Evolutionary conservation across 1,140 invertebrate genomes (phyloP), one percentile per base, ranked within the genome.

Genomic region (Zaprionus africanus): DNA sequence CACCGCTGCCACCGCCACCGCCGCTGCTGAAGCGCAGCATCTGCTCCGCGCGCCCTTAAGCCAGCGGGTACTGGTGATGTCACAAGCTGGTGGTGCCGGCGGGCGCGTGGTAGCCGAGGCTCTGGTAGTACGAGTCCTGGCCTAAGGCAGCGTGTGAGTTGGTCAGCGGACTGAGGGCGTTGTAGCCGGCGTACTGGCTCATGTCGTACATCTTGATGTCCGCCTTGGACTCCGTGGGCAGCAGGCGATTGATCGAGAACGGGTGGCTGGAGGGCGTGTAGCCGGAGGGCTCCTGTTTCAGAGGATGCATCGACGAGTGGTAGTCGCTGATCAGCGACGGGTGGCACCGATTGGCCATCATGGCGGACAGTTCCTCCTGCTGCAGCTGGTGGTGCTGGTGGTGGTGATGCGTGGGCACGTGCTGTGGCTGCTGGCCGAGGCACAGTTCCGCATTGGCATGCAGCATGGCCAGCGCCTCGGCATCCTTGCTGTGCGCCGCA

Each of bases 231-330:
- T 97, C 97, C 53, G 96, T 96, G 11, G 97, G 97, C 82, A 98
- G 93, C 87, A 99, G 95, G 91, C 98, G 96, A 77, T 97, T 98
- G 84, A 99, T 99, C 92, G 97, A 98, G 93, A 99, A 99, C 1
- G 98, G 98, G 93, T 98, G 97, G 91, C 95, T 96, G 65, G 96
- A 96, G 9, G 96, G 95, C 34, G 96, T 96, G 81, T 96, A 97
- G 64, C 94, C 94, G n/a, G 95, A 95, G 12, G 95, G 93, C 28
- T 96, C 95, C 91, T 97, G 96, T 92, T 97, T 96, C 92, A 97
- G 96, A 82, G 97, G 93, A 75, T 95, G 96, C 60, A 95, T 94
- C 92, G 95, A 92, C 88, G 94, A 93, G 85, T 96, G 94, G 63
- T 95, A 95, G 58, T 93, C 93, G 56, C 94, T 93, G 38, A 94